phyloP scores from a whole-genome alignment of 2,113 vertebrate genomes.

The Chaetorhynchus papuensis region DNA sequence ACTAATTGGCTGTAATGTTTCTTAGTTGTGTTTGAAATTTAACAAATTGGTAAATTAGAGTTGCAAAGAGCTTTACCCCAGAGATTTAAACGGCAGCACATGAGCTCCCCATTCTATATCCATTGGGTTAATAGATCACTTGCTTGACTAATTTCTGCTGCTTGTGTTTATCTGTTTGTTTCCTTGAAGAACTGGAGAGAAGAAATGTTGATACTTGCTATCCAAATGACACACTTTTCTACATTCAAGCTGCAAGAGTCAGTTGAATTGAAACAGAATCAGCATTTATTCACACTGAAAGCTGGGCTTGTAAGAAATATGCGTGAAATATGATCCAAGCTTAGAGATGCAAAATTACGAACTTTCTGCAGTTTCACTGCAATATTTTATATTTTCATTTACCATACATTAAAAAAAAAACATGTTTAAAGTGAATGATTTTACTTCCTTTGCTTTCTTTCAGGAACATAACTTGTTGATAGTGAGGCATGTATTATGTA shows the following conservation, averaged over 20 bases:
- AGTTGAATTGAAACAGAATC: neutral
- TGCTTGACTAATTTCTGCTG: neutral
- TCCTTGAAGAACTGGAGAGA: neutral
- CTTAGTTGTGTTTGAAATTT: conserved; percentile 50
- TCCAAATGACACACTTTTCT: neutral
- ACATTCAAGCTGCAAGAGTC: neutral
- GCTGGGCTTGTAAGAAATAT: neutral
- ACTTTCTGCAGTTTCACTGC: neutral
- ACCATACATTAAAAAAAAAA: neutral
- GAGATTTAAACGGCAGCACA: conserved; percentile 25
- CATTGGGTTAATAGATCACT: neutral
- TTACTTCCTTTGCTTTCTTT: neutral
- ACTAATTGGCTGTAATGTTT: conserved; percentile 55
- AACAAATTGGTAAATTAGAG: conserved; percentile 49
- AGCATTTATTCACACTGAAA: neutral
- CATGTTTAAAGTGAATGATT: neutral
- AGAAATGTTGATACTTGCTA: neutral
- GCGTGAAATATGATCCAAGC: neutral
- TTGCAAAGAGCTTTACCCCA: neutral
- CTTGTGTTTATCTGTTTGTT: neutral
- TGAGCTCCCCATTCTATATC: neutral
- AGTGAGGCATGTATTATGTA: neutral
- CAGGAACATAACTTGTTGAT: neutral
- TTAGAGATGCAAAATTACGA: neutral
- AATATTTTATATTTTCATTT: neutral